A percentile compares a stretch with the other conserved stretches of the same genome.
phyloP scores from a whole-genome alignment of 2,888 invertebrate species.

The Pachycephus smyrnensis region DNA sequence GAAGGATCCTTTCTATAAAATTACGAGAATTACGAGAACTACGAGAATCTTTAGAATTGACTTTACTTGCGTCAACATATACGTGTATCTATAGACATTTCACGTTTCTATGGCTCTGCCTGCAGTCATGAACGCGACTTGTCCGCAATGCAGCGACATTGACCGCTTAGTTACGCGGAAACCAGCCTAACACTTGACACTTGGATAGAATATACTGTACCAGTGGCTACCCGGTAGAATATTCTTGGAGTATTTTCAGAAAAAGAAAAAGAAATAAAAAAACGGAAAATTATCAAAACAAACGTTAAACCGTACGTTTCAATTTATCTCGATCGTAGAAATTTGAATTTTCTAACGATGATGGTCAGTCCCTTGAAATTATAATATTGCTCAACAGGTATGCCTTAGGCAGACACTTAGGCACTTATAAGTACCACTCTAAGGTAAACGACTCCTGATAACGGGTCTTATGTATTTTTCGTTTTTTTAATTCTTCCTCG shows the following conservation, averaged over 20 bases:
- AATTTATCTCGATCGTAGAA: neutral
- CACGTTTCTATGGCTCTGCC: neutral
- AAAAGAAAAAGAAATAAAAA: conserved; percentile 12
- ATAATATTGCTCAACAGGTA: neutral
- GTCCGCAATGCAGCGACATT: neutral
- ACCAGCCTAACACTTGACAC: neutral
- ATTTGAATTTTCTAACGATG: neutral
- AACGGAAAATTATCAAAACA: conserved; percentile 3
- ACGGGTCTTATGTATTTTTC: neutral
- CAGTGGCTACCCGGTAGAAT: neutral
- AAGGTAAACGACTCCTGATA: neutral
- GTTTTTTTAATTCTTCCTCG: neutral
- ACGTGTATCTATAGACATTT: neutral
- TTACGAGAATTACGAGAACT: neutral
- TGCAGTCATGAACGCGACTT: neutral
- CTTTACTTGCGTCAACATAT: neutral
- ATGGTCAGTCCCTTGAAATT: neutral
- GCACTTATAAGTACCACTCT: neutral
- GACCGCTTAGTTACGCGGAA: neutral
- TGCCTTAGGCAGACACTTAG: neutral
- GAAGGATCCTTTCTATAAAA: neutral
- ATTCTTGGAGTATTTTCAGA: conserved; percentile 8
- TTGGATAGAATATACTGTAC: neutral
- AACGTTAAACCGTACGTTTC: neutral
- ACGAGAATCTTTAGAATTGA: neutral